Conservation (phyloP, 2,113 vertebrate species). For the Labrus mixtus region DNA sequence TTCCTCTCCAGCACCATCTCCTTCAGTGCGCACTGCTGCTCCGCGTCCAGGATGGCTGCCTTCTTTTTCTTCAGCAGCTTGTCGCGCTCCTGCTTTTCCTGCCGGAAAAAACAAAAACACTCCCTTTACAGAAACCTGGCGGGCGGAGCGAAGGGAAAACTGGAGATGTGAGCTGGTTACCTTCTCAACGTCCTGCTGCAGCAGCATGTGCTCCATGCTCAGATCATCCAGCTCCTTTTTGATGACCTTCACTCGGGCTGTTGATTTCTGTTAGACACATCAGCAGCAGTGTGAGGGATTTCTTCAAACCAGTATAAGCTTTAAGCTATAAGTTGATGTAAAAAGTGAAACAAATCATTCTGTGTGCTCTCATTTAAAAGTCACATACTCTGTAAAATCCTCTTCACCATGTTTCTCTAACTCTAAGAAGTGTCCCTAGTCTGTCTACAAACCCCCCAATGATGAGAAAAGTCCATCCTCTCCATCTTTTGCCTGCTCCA, state of each 20-base stretch:
- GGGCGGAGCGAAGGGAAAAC: background rate
- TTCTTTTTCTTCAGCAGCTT: slow-evolving; percentile 90
- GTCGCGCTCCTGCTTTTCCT: slow-evolving; percentile 91
- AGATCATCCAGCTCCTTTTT: slow-evolving; percentile 88
- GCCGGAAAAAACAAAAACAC: background rate
- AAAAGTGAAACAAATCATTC: too few relatives aligned
- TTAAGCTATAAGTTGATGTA: too few relatives aligned
- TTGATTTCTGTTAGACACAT: slow-evolving; percentile 76
- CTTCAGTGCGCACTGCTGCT: slow-evolving; percentile 89
- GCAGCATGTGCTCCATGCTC: slow-evolving; percentile 89
- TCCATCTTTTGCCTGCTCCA: too few relatives aligned
- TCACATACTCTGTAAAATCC: too few relatives aligned
- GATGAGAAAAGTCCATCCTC: too few relatives aligned
- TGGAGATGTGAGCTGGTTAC: slow-evolving; percentile 62
- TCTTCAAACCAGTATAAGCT: too few relatives aligned
- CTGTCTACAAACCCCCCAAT: too few relatives aligned
- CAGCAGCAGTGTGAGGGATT: too few relatives aligned
- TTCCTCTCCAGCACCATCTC: slow-evolving; percentile 90
- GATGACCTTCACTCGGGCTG: slow-evolving; percentile 83
- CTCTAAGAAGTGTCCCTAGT: too few relatives aligned
- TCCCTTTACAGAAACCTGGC: background rate
- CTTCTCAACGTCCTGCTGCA: slow-evolving; percentile 89
- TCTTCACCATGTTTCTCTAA: too few relatives aligned
- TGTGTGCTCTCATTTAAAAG: too few relatives aligned
- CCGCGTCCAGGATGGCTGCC: slow-evolving; percentile 87